Evolutionary conservation across 2,797 vertebrate species (phyloP).

Genomic region (Periparus ater): DNA sequence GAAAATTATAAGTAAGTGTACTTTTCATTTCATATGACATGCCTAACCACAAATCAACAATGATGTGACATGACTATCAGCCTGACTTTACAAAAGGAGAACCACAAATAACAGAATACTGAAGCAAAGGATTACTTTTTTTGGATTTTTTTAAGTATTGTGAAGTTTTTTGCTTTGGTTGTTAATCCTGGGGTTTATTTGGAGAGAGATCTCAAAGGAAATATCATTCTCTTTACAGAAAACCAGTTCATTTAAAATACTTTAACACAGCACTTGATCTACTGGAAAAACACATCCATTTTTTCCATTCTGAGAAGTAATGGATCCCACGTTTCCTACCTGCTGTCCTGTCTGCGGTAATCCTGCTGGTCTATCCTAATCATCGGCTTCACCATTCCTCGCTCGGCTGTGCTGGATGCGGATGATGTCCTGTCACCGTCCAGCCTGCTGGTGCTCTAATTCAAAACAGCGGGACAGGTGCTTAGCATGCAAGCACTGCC

Average conservation of each 20-base stretch:
- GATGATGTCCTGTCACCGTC: slow-evolving; percentile 84
- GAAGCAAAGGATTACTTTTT: neutral
- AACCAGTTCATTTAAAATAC: neutral
- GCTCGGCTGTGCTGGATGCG: slow-evolving; percentile 74
- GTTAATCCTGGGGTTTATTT: neutral
- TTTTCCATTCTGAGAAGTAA: neutral
- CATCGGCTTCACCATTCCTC: slow-evolving; percentile 93
- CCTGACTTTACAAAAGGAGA: neutral
- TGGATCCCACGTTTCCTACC: slow-evolving; percentile 39
- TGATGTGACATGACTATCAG: neutral
- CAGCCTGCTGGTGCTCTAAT: slow-evolving; percentile 89
- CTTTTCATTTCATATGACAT: neutral
- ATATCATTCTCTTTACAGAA: neutral
- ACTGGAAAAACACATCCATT: rapidly evolving
- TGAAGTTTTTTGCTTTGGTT: neutral
- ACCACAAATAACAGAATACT: neutral
- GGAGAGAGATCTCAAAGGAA: neutral
- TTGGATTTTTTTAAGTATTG: neutral
- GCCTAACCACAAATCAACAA: neutral
- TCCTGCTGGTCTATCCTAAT: slow-evolving; percentile 87
- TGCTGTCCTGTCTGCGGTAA: slow-evolving; percentile 77
- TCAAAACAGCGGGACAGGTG: slow-evolving; percentile 2
- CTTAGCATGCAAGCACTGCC: neutral
- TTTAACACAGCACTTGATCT: neutral
- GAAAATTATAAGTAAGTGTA: neutral